A percentile compares a stretch with the other conserved stretches of the same genome.
Conservation (phyloP, 2,113 vertebrate genomes). For the Todiramphus saurophagus region DNA sequence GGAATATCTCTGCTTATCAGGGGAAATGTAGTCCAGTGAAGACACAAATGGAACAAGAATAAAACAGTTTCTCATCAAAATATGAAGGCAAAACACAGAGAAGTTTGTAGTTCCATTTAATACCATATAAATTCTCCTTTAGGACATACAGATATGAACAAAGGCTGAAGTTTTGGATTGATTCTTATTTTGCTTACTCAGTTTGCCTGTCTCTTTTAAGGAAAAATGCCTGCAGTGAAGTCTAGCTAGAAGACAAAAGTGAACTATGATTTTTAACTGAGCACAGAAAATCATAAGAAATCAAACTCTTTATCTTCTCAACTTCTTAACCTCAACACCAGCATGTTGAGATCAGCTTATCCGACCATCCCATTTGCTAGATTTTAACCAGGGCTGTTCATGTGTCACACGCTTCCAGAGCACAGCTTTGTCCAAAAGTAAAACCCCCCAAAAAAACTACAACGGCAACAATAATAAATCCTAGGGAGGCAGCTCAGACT, state of each 20-base stretch:
- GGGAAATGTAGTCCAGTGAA: neutral
- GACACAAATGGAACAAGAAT: neutral
- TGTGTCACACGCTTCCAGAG: neutral
- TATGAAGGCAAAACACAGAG: neutral
- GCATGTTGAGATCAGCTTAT: neutral
- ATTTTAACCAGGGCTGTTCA: neutral
- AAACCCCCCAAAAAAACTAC: conserved; percentile 8
- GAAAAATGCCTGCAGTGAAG: neutral
- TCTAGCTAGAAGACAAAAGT: neutral
- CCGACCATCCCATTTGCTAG: neutral
- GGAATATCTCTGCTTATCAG: neutral
- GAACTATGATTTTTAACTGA: neutral
- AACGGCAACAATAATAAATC: neutral
- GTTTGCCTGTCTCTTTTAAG: neutral
- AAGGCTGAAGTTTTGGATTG: neutral
- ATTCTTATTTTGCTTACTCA: neutral
- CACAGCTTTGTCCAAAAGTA: conserved; percentile 9
- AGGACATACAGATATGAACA: neutral
- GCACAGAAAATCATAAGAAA: neutral
- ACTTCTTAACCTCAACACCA: neutral
- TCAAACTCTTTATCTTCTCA: neutral
- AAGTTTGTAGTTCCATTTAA: neutral
- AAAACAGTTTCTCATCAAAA: neutral
- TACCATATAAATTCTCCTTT: neutral
- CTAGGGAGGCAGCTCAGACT: conserved; percentile 22